Evolutionary conservation across 2,888 invertebrate species (phyloP), one percentile per base, ranked within the genome.

Genomic region (Microplitis deprimator): DNA sequence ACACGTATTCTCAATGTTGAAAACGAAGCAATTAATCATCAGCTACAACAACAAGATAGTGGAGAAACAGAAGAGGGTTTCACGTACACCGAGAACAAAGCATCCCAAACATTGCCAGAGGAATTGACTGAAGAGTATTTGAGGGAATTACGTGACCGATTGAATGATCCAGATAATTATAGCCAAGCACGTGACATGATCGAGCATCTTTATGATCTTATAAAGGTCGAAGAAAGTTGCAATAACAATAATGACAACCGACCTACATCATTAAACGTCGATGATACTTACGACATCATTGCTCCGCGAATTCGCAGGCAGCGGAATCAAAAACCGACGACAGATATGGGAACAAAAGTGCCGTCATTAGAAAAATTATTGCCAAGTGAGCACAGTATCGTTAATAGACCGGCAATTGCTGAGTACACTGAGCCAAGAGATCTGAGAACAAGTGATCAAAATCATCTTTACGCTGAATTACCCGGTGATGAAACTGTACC

Each of bases 121-220:
- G 95, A 95, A 87, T 86, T 95, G 68, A 95, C 95, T 0, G 93
- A 94, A 82, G 95, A 95, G 83, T 91, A 95, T 71, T 89, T 95
- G 78, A 93, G 93, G 82, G 93, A 93, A 80, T 90, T 95, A 16
- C 91, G 93, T 76, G 93, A 93, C 82, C 93, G 93, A 84, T 87
- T 95, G 6, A 94, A 94, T 83, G 94, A 94, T 85, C 95, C 95
- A 0, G 92, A 93, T 75, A 93, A 94, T 77, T 94, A 94, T 82
- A 92, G 93, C 74, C 94, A 95, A 85, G 95, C 95, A 1, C 91
- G 94, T 61, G 94, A 95, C 88, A 94, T 94, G 91, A 95, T 95
- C 79, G 95, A 95, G 85, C 93, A 94, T 83, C 90, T 95, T 6
- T 95, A 95, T 84, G 95, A 94, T 87, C 91, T 94, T 73, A 94